Evolutionary conservation across 2,888 invertebrate species (phyloP).

Genomic region (Orchesella flavescens): DNA sequence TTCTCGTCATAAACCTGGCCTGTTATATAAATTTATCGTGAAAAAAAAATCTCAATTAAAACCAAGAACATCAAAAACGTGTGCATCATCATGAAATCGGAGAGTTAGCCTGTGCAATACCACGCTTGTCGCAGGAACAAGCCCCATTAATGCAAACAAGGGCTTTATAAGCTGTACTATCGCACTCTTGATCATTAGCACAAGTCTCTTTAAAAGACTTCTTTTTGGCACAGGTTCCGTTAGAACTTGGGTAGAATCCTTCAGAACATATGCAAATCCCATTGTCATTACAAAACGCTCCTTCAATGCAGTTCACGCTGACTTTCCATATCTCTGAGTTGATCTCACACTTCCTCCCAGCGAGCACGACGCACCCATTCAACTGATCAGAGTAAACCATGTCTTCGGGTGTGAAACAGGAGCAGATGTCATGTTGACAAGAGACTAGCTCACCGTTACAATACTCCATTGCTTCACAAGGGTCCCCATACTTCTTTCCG

Average conservation of each 20-base stretch:
- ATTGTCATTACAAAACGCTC: constrained; percentile 46
- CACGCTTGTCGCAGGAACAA: constrained; percentile 48
- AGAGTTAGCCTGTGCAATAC: constrained; percentile 10
- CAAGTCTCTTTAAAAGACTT: constrained; percentile 65
- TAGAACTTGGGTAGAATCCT: constrained; percentile 34
- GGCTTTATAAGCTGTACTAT: constrained; percentile 28
- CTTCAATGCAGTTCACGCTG: constrained; percentile 51
- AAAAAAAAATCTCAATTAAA: background rate
- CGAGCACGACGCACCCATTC: constrained; percentile 45
- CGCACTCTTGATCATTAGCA: constrained; percentile 62
- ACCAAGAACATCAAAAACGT: background rate
- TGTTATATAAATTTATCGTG: background rate
- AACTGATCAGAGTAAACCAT: constrained; percentile 54
- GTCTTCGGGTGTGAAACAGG: constrained; percentile 52
- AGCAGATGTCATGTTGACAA: constrained; percentile 51
- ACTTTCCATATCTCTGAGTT: constrained; percentile 41
- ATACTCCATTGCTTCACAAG: constrained; percentile 45
- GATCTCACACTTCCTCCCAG: constrained; percentile 46
- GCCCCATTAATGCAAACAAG: constrained; percentile 43
- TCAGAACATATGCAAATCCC: constrained; percentile 37
- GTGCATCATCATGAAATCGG: background rate
- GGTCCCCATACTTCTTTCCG: constrained; percentile 56
- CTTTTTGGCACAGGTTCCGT: constrained; percentile 60
- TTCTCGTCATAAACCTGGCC: constrained; percentile 64
- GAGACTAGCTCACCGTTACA: constrained; percentile 56